A percentile compares a stretch with the other conserved stretches of the same genome.
These are phyloP conservation scores for Drosophila kepulauana DNA, from an alignment of 1,140 invertebrate genomes.

Conservation along the genomic window DNA sequence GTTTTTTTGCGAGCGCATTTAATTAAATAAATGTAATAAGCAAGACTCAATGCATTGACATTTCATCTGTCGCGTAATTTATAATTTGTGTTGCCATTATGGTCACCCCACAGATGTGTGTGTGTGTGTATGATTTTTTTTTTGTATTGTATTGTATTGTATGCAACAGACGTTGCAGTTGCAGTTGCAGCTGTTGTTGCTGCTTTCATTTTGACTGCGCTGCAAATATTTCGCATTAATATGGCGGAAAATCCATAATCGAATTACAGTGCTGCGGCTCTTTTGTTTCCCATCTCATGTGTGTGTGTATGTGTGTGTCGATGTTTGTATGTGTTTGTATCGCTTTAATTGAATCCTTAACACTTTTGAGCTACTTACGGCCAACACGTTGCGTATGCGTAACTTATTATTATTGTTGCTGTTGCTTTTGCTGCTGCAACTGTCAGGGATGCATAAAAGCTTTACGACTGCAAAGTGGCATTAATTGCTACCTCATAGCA, in stretches of 20 bases:
- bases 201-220: conserved; percentile 64
- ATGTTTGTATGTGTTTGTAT: conserved; percentile 66
- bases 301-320: conserved; percentile 4
- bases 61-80: conserved; percentile 82
- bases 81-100: conserved; percentile 82
- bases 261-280: conserved; percentile 79
- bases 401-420: conserved; percentile 71
- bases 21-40: conserved; percentile 83
- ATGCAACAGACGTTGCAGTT: conserved; percentile 38
- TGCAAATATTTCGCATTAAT: conserved; percentile 83
- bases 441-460: conserved; percentile 34
- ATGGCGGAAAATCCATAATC: conserved; percentile 83
- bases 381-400: conserved; percentile 80
- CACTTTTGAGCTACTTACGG: conserved; percentile 82
- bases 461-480: conserved; percentile 4
- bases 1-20: conserved; percentile 50
- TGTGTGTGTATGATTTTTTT: conserved; percentile 29
- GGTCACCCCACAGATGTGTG: conserved; percentile 41
- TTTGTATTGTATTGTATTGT: conserved; percentile 18
- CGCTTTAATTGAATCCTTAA: conserved; percentile 83
- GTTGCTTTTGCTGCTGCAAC: conserved; percentile 47
- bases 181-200: conserved; percentile 52
- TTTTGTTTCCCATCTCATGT: conserved; percentile 70
- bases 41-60: conserved; percentile 72
- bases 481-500: not conserved